Percentiles rank a stretch among this genome's conserved stretches.
phyloP scores from a whole-genome alignment of 2,113 vertebrate species.

The Zeus faber region DNA sequence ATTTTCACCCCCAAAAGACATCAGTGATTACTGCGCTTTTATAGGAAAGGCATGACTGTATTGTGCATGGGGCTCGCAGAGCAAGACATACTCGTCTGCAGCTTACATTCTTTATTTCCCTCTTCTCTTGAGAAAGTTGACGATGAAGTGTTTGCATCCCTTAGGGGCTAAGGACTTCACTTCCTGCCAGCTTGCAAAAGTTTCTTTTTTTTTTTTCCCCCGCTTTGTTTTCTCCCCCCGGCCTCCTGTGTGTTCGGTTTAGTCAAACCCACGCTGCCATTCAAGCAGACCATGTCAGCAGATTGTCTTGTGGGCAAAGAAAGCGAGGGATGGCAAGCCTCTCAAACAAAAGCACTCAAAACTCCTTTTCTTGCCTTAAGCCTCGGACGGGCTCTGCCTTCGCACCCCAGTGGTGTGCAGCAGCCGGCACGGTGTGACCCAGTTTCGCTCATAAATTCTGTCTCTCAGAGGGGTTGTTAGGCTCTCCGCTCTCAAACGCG shows the following conservation, averaged over 20 bases:
- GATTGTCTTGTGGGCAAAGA: slow-evolving; percentile 13
- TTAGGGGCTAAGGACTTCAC: slow-evolving; percentile 10
- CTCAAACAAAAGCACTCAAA: slow-evolving; percentile 22
- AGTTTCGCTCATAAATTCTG: slow-evolving; percentile 22
- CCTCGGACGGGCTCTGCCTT: neutral
- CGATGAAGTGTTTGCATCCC: slow-evolving; percentile 27
- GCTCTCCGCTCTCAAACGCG: slow-evolving; percentile 27
- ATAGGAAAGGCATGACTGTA: slow-evolving; percentile 43
- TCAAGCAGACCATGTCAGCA: slow-evolving; percentile 22
- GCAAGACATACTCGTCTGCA: slow-evolving; percentile 42
- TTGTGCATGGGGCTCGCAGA: slow-evolving; percentile 43
- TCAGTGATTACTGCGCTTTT: slow-evolving; percentile 27
- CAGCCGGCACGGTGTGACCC: slow-evolving; percentile 28
- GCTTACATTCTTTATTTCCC: too few relatives aligned
- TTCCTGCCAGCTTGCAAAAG: slow-evolving; percentile 43
- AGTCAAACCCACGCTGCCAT: slow-evolving; percentile 2
- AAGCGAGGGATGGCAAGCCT: slow-evolving; percentile 13
- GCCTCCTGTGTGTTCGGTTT: too few relatives aligned
- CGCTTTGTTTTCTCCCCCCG: slow-evolving; percentile 13
- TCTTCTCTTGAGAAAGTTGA: slow-evolving; percentile 39
- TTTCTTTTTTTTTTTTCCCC: too few relatives aligned
- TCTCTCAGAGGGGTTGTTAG: slow-evolving; percentile 27
- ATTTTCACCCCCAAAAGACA: slow-evolving; percentile 29
- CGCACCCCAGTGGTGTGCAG: slow-evolving; percentile 2
- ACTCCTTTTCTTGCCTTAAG: slow-evolving; percentile 12